phyloP scores from a whole-genome alignment of 2,113 vertebrate genomes.

The Gallinago paraguaiae region DNA sequence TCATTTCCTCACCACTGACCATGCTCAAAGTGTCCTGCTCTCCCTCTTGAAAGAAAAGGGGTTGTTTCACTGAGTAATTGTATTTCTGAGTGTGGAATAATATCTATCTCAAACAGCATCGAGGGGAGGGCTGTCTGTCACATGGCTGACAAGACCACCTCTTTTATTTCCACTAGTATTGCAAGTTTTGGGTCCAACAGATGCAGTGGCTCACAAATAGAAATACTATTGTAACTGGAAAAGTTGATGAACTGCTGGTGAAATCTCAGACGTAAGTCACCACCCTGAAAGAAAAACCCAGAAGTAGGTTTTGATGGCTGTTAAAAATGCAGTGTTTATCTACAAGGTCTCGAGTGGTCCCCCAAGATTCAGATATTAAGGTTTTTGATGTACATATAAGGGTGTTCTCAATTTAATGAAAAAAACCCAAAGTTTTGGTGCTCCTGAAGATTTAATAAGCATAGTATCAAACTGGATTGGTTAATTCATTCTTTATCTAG shows the following conservation, averaged over 20 bases:
- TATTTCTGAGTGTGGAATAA: not conserved
- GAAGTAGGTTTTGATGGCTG: accelerated
- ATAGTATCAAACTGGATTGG: not conserved
- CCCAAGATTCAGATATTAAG: not conserved
- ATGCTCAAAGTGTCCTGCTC: not conserved
- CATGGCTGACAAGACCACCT: not conserved
- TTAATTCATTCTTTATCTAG: not conserved
- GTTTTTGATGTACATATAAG: not conserved
- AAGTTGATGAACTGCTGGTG: not conserved
- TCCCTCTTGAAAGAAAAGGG: not conserved
- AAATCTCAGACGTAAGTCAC: not conserved
- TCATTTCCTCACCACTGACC: not conserved
- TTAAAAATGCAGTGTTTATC: not conserved
- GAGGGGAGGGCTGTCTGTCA: too few species aligned
- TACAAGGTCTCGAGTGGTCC: not conserved
- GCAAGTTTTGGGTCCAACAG: not conserved
- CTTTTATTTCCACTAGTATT: not conserved
- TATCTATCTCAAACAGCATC: not conserved
- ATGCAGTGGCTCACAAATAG: accelerated
- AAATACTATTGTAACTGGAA: not conserved
- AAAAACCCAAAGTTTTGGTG: not conserved
- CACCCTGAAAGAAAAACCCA: not conserved
- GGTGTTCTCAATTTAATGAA: not conserved
- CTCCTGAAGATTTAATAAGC: not conserved
- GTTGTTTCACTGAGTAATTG: not conserved